These are phyloP conservation scores for Platysteira castanea DNA, from an alignment of 2,113 vertebrate species.

Conservation along the genomic window DNA sequence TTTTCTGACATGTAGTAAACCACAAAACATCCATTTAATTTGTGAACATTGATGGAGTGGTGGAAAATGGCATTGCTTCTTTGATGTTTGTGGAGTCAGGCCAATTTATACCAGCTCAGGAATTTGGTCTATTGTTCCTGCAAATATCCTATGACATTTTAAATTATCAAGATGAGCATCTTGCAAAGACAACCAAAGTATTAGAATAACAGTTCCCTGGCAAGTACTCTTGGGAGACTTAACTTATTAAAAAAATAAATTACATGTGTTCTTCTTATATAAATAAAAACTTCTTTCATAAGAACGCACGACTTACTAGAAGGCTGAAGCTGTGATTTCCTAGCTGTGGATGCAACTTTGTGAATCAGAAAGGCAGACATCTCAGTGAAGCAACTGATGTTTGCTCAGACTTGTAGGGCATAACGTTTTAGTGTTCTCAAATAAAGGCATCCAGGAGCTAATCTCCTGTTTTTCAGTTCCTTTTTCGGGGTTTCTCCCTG, in stretches of 20 bases:
- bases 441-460: background rate
- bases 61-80: conserved; percentile 29
- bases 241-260: conserved; percentile 9
- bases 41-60: conserved; percentile 15
- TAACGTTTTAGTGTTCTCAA: background rate
- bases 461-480: background rate
- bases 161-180: conserved; percentile 26
- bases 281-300: conserved; percentile 12
- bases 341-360: background rate
- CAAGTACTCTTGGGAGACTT: conserved; percentile 5
- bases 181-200: conserved; percentile 11
- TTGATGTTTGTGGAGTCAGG: background rate
- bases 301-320: background rate
- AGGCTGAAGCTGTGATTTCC: background rate
- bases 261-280: background rate
- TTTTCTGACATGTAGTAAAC: conserved; percentile 20
- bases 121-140: conserved; percentile 37
- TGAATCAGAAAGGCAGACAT: background rate
- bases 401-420: background rate
- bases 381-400: background rate
- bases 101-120: conserved; percentile 23
- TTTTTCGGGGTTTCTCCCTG: background rate
- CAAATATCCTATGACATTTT: background rate
- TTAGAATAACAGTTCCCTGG: background rate
- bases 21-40: conserved; percentile 45